A percentile compares a stretch with the other conserved stretches of the same genome.
phyloP scores from a whole-genome alignment of 2,888 invertebrate genomes.

The Clivina fossor region DNA sequence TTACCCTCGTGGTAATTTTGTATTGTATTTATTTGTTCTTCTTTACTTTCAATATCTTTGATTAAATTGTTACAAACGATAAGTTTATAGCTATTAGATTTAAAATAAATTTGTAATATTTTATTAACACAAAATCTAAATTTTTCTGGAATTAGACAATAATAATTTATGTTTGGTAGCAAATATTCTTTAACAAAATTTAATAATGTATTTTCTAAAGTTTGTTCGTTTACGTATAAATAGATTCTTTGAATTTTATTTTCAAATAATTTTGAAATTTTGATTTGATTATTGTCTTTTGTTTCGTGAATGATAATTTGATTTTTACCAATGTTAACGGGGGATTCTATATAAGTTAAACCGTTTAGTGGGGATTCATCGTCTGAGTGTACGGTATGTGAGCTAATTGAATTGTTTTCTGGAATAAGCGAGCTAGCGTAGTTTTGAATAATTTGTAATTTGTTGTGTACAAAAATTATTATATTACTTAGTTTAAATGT shows the following conservation, averaged over 20 bases:
- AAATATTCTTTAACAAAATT: conserved; percentile 2
- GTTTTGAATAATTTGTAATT: too few species aligned
- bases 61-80: neutral
- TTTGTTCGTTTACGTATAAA: neutral
- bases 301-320: neutral
- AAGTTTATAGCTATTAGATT: neutral
- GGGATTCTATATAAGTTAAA: neutral
- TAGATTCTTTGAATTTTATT: neutral
- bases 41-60: conserved; percentile 11
- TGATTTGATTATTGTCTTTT: neutral
- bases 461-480: neutral
- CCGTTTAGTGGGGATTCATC: conserved; percentile 4
- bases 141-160: neutral
- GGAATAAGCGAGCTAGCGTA: too few species aligned
- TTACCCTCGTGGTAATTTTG: conserved; percentile 25
- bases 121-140: neutral
- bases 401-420: neutral
- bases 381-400: neutral
- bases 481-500: conserved; percentile 1
- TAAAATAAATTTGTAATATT: neutral
- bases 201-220: neutral
- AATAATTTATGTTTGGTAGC: neutral
- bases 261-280: neutral
- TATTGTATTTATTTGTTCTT: conserved; percentile 7
- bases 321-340: conserved; percentile 2